phyloP scores from a whole-genome alignment of 2,888 invertebrate genomes.

The Colletes collaris region DNA sequence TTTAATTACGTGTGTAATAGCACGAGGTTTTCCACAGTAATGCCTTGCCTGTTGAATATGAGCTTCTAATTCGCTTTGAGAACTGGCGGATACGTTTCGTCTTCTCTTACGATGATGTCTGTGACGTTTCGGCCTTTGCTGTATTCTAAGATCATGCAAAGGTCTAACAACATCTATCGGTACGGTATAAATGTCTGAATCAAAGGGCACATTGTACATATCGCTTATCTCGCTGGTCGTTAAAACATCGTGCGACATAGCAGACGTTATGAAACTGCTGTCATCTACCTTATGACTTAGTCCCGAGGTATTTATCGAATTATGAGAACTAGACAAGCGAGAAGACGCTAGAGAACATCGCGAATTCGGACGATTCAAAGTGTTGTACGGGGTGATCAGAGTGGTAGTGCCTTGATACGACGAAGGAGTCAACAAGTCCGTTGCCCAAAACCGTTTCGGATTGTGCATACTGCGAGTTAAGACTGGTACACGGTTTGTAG shows the following conservation, averaged over 20 bases:
- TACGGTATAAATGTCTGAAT: slow-evolving; percentile 94
- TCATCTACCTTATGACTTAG: slow-evolving; percentile 92
- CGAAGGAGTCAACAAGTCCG: slow-evolving; percentile 86
- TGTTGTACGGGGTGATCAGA: slow-evolving; percentile 81
- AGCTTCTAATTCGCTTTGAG: slow-evolving; percentile 81
- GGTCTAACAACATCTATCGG: slow-evolving; percentile 92
- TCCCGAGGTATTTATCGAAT: slow-evolving; percentile 85
- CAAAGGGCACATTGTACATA: slow-evolving; percentile 94
- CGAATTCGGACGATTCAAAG: slow-evolving; percentile 87
- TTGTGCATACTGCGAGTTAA: slow-evolving; percentile 66
- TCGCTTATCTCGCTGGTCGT: slow-evolving; percentile 90
- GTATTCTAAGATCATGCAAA: slow-evolving; percentile 82
- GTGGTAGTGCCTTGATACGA: slow-evolving; percentile 78
- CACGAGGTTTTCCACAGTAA: slow-evolving; percentile 80
- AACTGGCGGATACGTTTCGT: slow-evolving; percentile 84
- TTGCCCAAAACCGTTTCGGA: slow-evolving; percentile 83
- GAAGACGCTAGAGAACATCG: slow-evolving; percentile 90
- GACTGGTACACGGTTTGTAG: slow-evolving; percentile 67
- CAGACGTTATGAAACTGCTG: slow-evolving; percentile 94
- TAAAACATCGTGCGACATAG: slow-evolving; percentile 93
- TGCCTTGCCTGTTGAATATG: slow-evolving; percentile 81
- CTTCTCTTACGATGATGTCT: slow-evolving; percentile 83
- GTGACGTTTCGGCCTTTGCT: slow-evolving; percentile 83
- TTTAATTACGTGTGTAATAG: slow-evolving; percentile 80
- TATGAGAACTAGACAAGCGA: slow-evolving; percentile 93